Percentiles rank a stretch among this genome's conserved stretches.
These are phyloP conservation scores for Cyrtonyx montezumae DNA, from an alignment of 2,113 vertebrate species.

Conservation along the genomic window DNA sequence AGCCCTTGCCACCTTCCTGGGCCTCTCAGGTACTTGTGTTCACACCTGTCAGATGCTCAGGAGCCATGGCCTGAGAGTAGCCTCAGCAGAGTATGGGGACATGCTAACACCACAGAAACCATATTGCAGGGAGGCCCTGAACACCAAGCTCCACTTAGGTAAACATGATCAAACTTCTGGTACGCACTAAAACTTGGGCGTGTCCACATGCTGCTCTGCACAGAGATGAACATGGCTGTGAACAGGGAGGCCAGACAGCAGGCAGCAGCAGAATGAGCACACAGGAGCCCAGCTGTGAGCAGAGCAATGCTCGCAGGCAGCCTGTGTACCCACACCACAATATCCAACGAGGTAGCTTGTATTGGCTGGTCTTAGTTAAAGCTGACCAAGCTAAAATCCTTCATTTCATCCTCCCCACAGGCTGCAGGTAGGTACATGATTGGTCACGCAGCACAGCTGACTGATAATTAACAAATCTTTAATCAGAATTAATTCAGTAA, in stretches of 20 bases:
- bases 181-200: accelerated
- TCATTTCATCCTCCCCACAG: background rate
- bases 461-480: background rate
- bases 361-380: background rate
- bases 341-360: background rate
- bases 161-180: background rate
- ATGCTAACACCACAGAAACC: background rate
- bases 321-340: background rate
- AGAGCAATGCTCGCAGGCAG: accelerated
- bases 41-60: accelerated
- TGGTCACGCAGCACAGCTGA: conserved; percentile 1
- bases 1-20: background rate
- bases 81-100: background rate
- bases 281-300: background rate
- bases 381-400: background rate
- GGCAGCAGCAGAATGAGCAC: background rate
- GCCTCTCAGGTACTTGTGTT: accelerated
- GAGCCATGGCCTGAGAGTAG: background rate
- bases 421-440: background rate
- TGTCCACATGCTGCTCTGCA: accelerated
- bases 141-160: accelerated
- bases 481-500: conserved; percentile 51
- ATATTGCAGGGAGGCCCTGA: background rate
- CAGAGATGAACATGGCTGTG: accelerated
- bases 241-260: background rate